Evolutionary conservation across 2,797 vertebrate species (phyloP), one percentile per base, ranked within the genome.

Genomic region (Lutjanus campechanus): DNA sequence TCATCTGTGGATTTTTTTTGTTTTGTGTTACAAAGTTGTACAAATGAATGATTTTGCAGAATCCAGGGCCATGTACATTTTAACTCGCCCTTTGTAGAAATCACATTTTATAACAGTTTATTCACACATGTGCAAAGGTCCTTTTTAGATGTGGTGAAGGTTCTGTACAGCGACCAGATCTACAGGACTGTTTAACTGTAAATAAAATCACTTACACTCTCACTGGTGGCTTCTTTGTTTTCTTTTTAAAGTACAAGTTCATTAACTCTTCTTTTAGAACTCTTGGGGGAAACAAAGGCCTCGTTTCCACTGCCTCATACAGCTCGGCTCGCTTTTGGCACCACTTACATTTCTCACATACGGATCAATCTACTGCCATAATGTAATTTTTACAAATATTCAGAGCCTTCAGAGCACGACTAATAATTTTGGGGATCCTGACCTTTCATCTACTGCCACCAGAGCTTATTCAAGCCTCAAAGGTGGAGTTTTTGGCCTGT

Each of bases 201-300:
- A 95, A 96, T 95, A 95, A 95, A 95, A 79, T 84, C 88, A 92
- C 82, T 65, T 72, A 79, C 79, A 83, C 77, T 66, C 67, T 68
- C 54, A 54, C 1, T 19, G 17, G 67, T 25, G 64, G 70, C 74
- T 76, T 51, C 68, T 59, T 75, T 41, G 3, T 22, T 55, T n/a
- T 43, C 7, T 19, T 16, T 50, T 36, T 15, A 22, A 46, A 61
- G 11, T 25, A 55, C 12, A 29, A n/a, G 1, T 22, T 11, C n/a
- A 6, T 13, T 15, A 46, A 46, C 44, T 46, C 13, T 15, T 46
- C 29, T 36, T 36, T 36, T 36, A 36, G 3, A 3, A 36, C 4
- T 36, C 29, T 36, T 36, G 4, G 29, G 29, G 29, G n/a, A n/a
- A 36, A 25, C 25, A 25, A 25, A 25, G 25, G 25, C 25, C 25